Conservation (phyloP, 2,113 vertebrate species). For the Nematolebias whitei region DNA sequence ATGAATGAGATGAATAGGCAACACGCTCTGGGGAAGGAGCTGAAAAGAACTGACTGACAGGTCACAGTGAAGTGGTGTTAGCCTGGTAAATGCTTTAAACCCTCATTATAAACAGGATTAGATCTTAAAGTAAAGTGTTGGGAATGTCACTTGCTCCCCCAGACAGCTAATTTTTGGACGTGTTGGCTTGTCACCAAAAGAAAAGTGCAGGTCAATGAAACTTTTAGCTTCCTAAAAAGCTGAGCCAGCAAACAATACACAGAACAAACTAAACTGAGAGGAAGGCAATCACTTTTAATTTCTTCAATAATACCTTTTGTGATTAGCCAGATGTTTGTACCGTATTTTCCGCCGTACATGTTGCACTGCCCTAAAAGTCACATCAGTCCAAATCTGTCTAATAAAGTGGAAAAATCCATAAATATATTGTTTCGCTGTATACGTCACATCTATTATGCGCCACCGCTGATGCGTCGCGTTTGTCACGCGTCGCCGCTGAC, state of each 20-base stretch:
- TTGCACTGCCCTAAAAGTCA: too few species aligned
- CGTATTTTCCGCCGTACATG: too few species aligned
- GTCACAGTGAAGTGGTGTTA: slow-evolving; percentile 47
- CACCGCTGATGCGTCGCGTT: too few species aligned
- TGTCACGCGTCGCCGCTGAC: too few species aligned
- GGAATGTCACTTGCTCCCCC: neutral
- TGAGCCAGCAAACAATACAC: neutral
- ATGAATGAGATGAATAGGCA: slow-evolving; percentile 63
- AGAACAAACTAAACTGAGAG: neutral
- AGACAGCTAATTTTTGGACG: neutral
- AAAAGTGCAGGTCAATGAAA: neutral
- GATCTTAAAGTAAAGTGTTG: neutral
- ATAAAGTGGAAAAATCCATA: too few species aligned
- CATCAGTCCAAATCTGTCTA: too few species aligned
- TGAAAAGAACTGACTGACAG: slow-evolving; percentile 33
- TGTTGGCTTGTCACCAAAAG: neutral
- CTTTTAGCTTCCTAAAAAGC: neutral
- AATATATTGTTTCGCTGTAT: too few species aligned
- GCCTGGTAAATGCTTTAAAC: slow-evolving; percentile 21
- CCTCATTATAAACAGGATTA: slow-evolving; percentile 5
- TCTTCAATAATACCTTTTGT: neutral
- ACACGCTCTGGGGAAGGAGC: slow-evolving; percentile 54
- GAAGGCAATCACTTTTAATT: neutral
- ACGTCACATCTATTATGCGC: too few species aligned
- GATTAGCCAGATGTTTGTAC: too few species aligned